phyloP scores from a whole-genome alignment of 2,113 vertebrate genomes.

The Taurulus bubalis region DNA sequence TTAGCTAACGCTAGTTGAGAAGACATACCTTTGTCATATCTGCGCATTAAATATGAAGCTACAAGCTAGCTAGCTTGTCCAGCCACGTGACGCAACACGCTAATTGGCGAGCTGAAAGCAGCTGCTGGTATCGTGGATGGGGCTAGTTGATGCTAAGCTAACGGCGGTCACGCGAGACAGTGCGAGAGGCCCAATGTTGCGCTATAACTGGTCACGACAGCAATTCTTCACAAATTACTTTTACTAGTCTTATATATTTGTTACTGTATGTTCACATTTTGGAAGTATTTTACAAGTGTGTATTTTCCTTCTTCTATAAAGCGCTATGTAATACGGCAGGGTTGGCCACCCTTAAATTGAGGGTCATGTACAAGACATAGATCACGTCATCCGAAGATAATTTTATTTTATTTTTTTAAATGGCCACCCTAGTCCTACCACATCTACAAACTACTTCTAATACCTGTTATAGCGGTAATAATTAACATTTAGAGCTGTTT shows the following conservation, averaged over 20 bases:
- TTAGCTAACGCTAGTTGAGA: background rate
- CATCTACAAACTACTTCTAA: background rate
- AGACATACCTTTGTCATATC: background rate
- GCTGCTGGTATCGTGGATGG: background rate
- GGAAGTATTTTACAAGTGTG: background rate
- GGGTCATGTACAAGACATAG: background rate
- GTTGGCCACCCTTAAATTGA: background rate
- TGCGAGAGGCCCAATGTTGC: too few relatives aligned
- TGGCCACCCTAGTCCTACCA: background rate
- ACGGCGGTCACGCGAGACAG: background rate
- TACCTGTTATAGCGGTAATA: background rate
- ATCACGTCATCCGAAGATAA: too few relatives aligned
- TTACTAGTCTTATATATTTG: too few relatives aligned
- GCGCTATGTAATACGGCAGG: background rate
- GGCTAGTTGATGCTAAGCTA: background rate
- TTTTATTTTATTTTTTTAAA: too few relatives aligned
- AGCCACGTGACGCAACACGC: too few relatives aligned
- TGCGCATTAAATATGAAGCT: background rate
- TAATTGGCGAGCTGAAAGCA: background rate
- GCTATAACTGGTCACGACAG: background rate
- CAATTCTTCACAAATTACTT: background rate
- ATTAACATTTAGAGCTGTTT: background rate
- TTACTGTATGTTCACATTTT: background rate
- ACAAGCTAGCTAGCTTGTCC: background rate
- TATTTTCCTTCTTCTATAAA: background rate